These are phyloP conservation scores for Calliphora vicina DNA, from an alignment of 1,140 invertebrate species.

Conservation along the genomic window DNA sequence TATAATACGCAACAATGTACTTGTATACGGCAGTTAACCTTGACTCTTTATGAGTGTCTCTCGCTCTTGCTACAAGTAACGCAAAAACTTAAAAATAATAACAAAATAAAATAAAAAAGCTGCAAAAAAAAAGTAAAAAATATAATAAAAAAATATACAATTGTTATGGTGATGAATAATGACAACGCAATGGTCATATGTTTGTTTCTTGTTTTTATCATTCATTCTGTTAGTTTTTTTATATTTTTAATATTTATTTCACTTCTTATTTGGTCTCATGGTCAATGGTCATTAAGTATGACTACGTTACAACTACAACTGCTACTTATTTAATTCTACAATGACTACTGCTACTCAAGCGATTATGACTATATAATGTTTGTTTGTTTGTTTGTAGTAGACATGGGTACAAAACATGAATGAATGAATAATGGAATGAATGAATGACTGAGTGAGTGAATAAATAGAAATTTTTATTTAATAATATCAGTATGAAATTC, in stretches of 20 bases:
- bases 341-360: no score
- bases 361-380: no score
- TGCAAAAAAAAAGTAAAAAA: no score
- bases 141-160: background rate
- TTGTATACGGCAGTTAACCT: background rate
- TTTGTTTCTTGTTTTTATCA: background rate
- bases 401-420: no score
- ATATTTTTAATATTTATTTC: background rate
- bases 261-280: background rate
- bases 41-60: background rate
- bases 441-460: no score
- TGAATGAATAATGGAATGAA: no score
- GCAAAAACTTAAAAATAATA: background rate
- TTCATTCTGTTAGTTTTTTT: background rate
- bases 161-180: background rate
- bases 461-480: no score
- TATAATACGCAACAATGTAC: no score
- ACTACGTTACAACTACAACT: background rate
- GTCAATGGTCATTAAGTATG: conserved; percentile 1
- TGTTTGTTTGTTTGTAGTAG: no score
- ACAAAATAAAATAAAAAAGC: no score
- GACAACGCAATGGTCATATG: background rate
- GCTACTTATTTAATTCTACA: no score
- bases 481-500: no score
- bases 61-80: background rate